Conservation (phyloP, 2,888 invertebrate species). For the Thalpophila matura region DNA sequence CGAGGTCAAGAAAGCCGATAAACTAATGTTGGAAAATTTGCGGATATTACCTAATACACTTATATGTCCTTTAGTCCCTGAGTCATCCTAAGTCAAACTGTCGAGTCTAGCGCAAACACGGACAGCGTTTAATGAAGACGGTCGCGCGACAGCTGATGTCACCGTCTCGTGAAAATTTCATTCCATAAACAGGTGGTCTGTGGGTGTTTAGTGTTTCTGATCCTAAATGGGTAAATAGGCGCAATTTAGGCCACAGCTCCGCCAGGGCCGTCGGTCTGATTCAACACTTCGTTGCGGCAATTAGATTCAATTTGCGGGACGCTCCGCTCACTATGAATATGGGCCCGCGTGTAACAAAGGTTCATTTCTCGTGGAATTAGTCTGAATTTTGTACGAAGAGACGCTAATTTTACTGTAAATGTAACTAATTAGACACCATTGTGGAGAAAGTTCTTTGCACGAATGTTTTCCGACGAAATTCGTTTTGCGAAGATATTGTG, state of each 20-base stretch:
- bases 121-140: slow-evolving; percentile 60
- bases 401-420: slow-evolving; percentile 70
- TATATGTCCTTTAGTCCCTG: neutral
- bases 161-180: slow-evolving; percentile 71
- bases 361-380: slow-evolving; percentile 81
- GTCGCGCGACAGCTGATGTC: slow-evolving; percentile 74
- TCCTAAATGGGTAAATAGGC: slow-evolving; percentile 88
- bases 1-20: no score
- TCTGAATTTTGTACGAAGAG: slow-evolving; percentile 68
- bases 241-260: slow-evolving; percentile 85
- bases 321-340: slow-evolving; percentile 81
- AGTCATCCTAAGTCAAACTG: slow-evolving; percentile 48
- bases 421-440: slow-evolving; percentile 68
- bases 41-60: neutral
- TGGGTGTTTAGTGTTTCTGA: slow-evolving; percentile 81
- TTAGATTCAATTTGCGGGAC: slow-evolving; percentile 88
- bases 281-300: slow-evolving; percentile 90
- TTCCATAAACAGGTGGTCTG: slow-evolving; percentile 84
- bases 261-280: slow-evolving; percentile 81
- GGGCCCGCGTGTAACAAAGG: slow-evolving; percentile 80
- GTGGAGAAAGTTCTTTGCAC: slow-evolving; percentile 63
- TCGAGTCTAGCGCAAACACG: slow-evolving; percentile 56
- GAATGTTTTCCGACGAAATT: slow-evolving; percentile 50
- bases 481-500: slow-evolving; percentile 45
- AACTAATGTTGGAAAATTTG: no score